phyloP scores from a whole-genome alignment of 1,140 invertebrate genomes.

The Drosophila paulistorum region DNA sequence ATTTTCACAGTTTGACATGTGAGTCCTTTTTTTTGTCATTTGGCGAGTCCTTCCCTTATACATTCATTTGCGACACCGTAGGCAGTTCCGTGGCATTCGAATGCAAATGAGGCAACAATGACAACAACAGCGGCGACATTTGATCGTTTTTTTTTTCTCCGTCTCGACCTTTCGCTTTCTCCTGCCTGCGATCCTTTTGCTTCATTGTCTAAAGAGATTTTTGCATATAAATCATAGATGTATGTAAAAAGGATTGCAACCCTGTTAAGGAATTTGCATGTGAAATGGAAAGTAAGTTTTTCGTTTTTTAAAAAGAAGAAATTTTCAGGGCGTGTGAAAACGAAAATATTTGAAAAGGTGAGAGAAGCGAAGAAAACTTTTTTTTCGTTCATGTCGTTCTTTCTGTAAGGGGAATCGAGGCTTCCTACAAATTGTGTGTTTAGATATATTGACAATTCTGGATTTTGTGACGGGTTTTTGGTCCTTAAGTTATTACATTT shows the following conservation, averaged over 20 bases:
- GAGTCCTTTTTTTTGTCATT: slow-evolving; percentile 2
- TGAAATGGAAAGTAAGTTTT: slow-evolving; percentile 50
- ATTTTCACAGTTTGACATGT: slow-evolving; percentile 76
- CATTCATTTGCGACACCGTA: neutral
- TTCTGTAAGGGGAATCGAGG: no score
- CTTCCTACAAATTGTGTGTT: neutral
- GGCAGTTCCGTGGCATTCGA: slow-evolving; percentile 51
- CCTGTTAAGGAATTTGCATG: slow-evolving; percentile 76
- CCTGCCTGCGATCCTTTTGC: slow-evolving; percentile 33
- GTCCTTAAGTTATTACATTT: slow-evolving; percentile 65
- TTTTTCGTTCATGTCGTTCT: no score
- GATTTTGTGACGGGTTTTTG: slow-evolving; percentile 33
- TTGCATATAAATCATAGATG: slow-evolving; percentile 73
- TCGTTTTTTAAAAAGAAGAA: neutral
- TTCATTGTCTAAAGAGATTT: slow-evolving; percentile 35
- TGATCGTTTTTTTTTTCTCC: slow-evolving; percentile 67
- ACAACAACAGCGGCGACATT: slow-evolving; percentile 68
- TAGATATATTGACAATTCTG: slow-evolving; percentile 7
- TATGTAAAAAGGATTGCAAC: slow-evolving; percentile 60
- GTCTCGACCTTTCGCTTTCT: slow-evolving; percentile 38
- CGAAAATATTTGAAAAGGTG: neutral
- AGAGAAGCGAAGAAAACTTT: slow-evolving; percentile 10
- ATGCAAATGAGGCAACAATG: slow-evolving; percentile 77
- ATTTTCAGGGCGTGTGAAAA: slow-evolving; percentile 54
- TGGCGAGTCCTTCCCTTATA: slow-evolving; percentile 22